Percentiles rank a stretch among this genome's conserved stretches.
phyloP scores from a whole-genome alignment of 2,797 vertebrate genomes.

The Cuniculus paca region DNA sequence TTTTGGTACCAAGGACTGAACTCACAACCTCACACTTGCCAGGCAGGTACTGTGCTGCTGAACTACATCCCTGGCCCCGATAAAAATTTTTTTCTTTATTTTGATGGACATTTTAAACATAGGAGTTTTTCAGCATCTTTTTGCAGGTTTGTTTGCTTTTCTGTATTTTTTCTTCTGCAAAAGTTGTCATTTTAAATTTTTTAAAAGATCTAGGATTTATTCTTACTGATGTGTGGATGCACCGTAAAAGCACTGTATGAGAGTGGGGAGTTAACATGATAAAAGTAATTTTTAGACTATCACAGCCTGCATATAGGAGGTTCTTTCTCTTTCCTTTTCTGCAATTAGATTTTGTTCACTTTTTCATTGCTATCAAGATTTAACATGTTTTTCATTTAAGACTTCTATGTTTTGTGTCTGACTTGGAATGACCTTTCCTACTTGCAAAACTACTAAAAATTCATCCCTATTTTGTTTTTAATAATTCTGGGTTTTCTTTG shows the following conservation, averaged over 20 bases:
- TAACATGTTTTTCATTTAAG: neutral
- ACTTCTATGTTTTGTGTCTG: neutral
- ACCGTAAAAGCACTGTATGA: neutral
- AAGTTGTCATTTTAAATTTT: neutral
- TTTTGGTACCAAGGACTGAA: too few relatives aligned
- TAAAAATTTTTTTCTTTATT: neutral
- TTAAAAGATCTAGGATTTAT: neutral
- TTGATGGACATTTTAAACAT: constrained; percentile 8
- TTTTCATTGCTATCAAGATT: neutral
- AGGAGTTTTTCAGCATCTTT: neutral
- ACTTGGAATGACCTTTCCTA: neutral
- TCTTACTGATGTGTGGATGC: neutral
- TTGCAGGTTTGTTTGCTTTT: neutral
- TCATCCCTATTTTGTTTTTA: neutral
- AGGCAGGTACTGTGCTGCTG: too few relatives aligned
- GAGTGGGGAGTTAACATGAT: neutral
- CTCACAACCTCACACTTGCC: too few relatives aligned
- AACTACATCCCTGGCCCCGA: too few relatives aligned
- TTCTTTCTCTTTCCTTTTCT: neutral
- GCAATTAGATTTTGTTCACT: neutral
- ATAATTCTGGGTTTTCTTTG: neutral
- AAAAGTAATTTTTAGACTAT: neutral
- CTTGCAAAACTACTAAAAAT: neutral
- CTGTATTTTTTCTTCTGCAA: constrained; percentile 29
- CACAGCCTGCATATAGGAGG: neutral